Percentiles rank a stretch among this genome's conserved stretches.
These are phyloP conservation scores for Ceramica pisi DNA, from an alignment of 2,888 invertebrate species.

Conservation along the genomic window DNA sequence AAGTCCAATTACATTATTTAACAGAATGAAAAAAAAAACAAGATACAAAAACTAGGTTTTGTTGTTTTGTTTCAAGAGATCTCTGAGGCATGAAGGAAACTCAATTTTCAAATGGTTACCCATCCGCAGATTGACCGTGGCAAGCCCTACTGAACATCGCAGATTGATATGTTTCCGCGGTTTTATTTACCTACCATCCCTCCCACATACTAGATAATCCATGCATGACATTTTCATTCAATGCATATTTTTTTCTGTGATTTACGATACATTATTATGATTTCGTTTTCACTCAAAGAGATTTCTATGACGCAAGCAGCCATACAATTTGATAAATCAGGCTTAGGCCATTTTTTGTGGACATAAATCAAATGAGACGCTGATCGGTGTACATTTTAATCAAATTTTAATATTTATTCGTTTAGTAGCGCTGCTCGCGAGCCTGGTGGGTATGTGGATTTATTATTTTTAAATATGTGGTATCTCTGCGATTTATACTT, in stretches of 20 bases:
- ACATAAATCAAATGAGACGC: constrained; percentile 64
- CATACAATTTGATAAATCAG: constrained; percentile 66
- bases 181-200: background rate
- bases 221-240: constrained; percentile 6
- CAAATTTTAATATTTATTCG: constrained; percentile 63
- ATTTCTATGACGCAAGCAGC: constrained; percentile 52
- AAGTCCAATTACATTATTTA: no score
- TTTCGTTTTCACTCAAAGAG: constrained; percentile 58
- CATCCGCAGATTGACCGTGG: background rate
- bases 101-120: background rate
- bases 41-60: background rate
- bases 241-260: constrained; percentile 11
- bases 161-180: background rate
- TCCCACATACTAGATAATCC: background rate
- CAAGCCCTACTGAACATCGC: background rate
- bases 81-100: background rate
- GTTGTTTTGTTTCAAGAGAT: no score
- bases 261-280: constrained; percentile 46
- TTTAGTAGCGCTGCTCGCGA: constrained; percentile 33
- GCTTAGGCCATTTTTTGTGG: constrained; percentile 62
- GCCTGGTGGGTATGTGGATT: constrained; percentile 40
- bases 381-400: constrained; percentile 61
- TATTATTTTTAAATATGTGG: constrained; percentile 57
- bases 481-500: constrained; percentile 38
- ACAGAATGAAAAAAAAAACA: no score